These are phyloP conservation scores for Sylvicola cinctus DNA, from an alignment of 2,888 invertebrate species.

Conservation along the genomic window DNA sequence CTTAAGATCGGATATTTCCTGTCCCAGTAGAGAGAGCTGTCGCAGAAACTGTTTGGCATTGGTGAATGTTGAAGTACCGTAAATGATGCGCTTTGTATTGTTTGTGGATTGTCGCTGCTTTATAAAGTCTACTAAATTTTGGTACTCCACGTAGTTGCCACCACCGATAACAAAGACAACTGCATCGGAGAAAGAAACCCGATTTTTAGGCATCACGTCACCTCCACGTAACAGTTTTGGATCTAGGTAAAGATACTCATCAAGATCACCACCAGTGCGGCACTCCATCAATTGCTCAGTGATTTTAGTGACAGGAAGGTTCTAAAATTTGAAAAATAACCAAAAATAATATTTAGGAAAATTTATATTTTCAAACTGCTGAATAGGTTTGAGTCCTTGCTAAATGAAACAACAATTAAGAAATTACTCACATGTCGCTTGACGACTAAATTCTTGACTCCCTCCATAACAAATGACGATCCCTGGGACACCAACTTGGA, in stretches of 20 bases:
- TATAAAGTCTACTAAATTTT: slow-evolving; percentile 89
- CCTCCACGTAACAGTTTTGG: slow-evolving; percentile 74
- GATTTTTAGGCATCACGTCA: slow-evolving; percentile 39
- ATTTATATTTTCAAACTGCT: slow-evolving; percentile 1
- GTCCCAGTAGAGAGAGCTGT: slow-evolving; percentile 64
- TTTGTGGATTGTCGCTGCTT: slow-evolving; percentile 62
- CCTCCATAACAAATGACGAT: slow-evolving; percentile 98
- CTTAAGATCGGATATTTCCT: too few relatives aligned
- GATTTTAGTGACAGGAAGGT: slow-evolving; percentile 81
- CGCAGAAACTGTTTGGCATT: slow-evolving; percentile 89
- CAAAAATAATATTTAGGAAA: neutral
- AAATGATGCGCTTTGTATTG: slow-evolving; percentile 62
- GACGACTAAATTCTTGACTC: slow-evolving; percentile 94
- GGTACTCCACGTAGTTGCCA: slow-evolving; percentile 98
- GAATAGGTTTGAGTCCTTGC: slow-evolving; percentile 1
- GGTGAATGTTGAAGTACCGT: slow-evolving; percentile 85
- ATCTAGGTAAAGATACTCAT: slow-evolving; percentile 86
- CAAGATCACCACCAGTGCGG: slow-evolving; percentile 52
- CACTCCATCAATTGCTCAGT: slow-evolving; percentile 78
- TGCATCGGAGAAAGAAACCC: slow-evolving; percentile 62
- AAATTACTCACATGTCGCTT: slow-evolving; percentile 71
- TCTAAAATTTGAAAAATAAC: slow-evolving; percentile 30
- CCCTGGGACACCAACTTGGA: slow-evolving; percentile 93
- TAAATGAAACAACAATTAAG: slow-evolving; percentile 3
- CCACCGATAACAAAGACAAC: slow-evolving; percentile 83